Evolutionary conservation across 2,113 vertebrate species (phyloP).

Genomic region (Sylvicapra grimmia): DNA sequence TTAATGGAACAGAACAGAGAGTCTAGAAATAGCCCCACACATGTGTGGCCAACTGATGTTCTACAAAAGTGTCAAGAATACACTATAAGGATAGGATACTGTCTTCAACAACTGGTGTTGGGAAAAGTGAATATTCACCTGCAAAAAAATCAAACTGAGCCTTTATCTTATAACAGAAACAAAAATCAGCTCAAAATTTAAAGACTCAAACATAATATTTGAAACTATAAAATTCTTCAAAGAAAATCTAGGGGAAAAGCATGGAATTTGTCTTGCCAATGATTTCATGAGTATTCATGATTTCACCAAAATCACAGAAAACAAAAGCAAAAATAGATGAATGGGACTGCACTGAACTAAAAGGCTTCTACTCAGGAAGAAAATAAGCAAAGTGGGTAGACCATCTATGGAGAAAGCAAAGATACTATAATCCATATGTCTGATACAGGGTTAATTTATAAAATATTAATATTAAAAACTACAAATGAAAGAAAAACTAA

Average conservation of each 20-base stretch:
- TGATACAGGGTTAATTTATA: not conserved
- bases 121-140: not conserved
- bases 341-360: not conserved
- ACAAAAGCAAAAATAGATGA: not conserved
- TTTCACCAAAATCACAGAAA: not conserved
- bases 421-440: not conserved
- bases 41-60: not conserved
- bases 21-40: not conserved
- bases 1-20: not conserved
- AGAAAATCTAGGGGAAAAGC: not conserved
- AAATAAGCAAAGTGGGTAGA: not conserved
- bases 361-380: not conserved
- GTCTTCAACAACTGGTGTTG: not conserved
- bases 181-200: not conserved
- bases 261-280: not conserved
- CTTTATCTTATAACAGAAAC: not conserved
- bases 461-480: not conserved
- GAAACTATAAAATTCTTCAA: not conserved
- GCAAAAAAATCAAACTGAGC: not conserved
- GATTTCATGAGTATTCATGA: not conserved
- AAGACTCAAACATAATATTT: not conserved
- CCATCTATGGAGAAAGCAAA: not conserved
- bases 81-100: not conserved
- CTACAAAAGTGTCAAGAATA: not conserved
- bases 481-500: not conserved